Conservation (phyloP, 1,140 invertebrate genomes). For the Drosophila kurseongensis region DNA sequence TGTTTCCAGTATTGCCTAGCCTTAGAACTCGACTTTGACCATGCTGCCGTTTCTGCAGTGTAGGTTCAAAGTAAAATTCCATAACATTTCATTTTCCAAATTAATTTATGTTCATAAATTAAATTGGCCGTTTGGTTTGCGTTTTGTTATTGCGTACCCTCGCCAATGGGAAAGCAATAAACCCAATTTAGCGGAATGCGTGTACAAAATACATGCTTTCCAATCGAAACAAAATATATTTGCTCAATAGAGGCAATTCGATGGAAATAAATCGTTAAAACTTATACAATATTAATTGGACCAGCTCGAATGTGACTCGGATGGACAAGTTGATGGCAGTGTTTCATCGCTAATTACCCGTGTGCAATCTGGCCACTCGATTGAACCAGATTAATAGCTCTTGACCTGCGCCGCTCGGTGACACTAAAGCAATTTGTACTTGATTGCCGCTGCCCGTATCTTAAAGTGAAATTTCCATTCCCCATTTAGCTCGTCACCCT, state of each 20-base stretch:
- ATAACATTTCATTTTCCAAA: slow-evolving; percentile 79
- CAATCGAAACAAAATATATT: neutral
- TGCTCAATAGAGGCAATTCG: slow-evolving; percentile 18
- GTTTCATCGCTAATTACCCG: slow-evolving; percentile 23
- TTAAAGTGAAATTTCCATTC: slow-evolving; percentile 18
- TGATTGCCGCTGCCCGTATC: slow-evolving; percentile 23
- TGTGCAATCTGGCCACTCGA: slow-evolving; percentile 17
- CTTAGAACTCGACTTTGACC: slow-evolving; percentile 45
- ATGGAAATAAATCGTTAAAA: slow-evolving; percentile 24
- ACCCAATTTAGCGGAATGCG: slow-evolving; percentile 34
- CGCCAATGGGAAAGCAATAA: slow-evolving; percentile 37
- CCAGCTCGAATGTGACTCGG: neutral
- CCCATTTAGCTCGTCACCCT: slow-evolving; percentile 1
- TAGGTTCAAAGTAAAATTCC: slow-evolving; percentile 79
- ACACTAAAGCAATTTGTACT: slow-evolving; percentile 41
- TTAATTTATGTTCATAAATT: slow-evolving; percentile 82
- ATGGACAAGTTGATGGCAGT: neutral
- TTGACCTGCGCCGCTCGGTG: slow-evolving; percentile 27
- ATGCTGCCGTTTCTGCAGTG: slow-evolving; percentile 34
- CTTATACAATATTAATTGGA: slow-evolving; percentile 9
- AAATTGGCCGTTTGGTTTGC: slow-evolving; percentile 48
- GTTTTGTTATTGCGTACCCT: slow-evolving; percentile 35
- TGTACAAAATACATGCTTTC: slow-evolving; percentile 5
- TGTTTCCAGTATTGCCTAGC: slow-evolving; percentile 14
- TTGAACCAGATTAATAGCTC: slow-evolving; percentile 35